Base-by-base conservation (phyloP, 2,888 invertebrate genomes). In the Sipha maydis region DNA sequence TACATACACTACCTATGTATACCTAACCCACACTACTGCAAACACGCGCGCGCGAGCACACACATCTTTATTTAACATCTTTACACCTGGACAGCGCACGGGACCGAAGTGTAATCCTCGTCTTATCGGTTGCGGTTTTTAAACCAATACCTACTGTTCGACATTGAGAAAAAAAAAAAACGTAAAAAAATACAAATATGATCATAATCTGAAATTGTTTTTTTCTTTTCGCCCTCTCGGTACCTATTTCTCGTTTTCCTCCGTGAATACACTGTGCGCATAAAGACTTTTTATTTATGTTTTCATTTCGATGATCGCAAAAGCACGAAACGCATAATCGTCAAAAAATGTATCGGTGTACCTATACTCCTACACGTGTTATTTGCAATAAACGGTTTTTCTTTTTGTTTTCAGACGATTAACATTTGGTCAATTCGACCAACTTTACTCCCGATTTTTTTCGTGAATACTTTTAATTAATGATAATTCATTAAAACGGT, bases 121-220 rank as follows among this genome's bases (percentile, higher is more conserved):
- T 82, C 88, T 88, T 88, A 88, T 88, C 88, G 88, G 80, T 88
- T 82, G 88, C 82, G 88, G 88, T 88, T 88, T 88, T 88, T 88
- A 88, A 88, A 88, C 88, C 88, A 82, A 88, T 88, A 88, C 88
- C 88, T 73, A 71, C 80, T 54, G 79, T 67, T 38, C 56, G 54
- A 73, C 75, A 83, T 56, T 83, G 73, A 73, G 48, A 31, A 48
- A 48, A 83, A 80, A 80, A 80, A 80, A 56, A 83, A 83, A 56
- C 14, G 34, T 34, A 56, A 48, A 48, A 71, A 54, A 73, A 54
- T 67, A 83, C 8, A 31, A 83, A 77, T 54, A 77, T 28, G 38
- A 77, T 54, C 31, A 71, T 73, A 83, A 73, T 73, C 85, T 56
- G 79, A 73, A 38, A 79, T 79, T 56, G 79, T 86, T 79, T 79